Percentiles rank a stretch among this genome's conserved stretches.
These are phyloP conservation scores for Labroides dimidiatus DNA, from an alignment of 2,797 vertebrate species.

Conservation along the genomic window DNA sequence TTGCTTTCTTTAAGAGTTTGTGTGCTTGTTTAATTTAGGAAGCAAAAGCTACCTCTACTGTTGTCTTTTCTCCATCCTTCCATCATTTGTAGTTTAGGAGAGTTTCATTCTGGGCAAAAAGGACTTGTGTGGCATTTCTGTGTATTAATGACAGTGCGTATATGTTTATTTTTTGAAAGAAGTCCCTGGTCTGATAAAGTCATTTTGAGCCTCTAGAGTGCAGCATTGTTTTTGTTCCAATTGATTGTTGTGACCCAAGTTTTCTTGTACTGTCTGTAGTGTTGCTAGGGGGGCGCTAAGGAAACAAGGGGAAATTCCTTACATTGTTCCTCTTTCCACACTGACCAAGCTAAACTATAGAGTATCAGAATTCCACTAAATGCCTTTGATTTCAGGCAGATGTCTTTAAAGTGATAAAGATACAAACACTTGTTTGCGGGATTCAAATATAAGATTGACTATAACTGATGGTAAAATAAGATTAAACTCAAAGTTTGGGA, in stretches of 20 bases:
- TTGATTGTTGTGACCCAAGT: constrained; percentile 2
- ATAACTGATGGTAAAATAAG: not conserved
- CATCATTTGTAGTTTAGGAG: constrained; percentile 29
- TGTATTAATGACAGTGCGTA: constrained; percentile 17
- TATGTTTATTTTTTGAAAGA: constrained; percentile 11
- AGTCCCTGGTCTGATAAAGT: not conserved
- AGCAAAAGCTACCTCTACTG: constrained; percentile 57
- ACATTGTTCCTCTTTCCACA: constrained; percentile 71
- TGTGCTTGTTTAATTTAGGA: constrained; percentile 15
- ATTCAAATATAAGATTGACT: not conserved
- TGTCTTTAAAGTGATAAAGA: not conserved
- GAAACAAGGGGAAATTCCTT: constrained; percentile 70
- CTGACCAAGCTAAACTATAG: constrained; percentile 13
- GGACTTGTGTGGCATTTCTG: not conserved
- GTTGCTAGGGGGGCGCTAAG: constrained; percentile 33
- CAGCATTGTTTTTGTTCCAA: constrained; percentile 56
- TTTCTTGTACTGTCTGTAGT: constrained; percentile 17
- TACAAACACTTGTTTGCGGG: not conserved
- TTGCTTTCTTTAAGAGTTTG: not conserved
- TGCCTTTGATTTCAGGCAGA: constrained; percentile 7
- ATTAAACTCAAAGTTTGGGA: not conserved
- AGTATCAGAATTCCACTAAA: constrained; percentile 14
- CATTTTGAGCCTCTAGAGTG: constrained; percentile 64
- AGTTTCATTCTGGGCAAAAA: constrained; percentile 31
- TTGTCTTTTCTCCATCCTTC: constrained; percentile 24